Conservation (phyloP, 2,888 invertebrate species). For the Lutraria lutraria region DNA sequence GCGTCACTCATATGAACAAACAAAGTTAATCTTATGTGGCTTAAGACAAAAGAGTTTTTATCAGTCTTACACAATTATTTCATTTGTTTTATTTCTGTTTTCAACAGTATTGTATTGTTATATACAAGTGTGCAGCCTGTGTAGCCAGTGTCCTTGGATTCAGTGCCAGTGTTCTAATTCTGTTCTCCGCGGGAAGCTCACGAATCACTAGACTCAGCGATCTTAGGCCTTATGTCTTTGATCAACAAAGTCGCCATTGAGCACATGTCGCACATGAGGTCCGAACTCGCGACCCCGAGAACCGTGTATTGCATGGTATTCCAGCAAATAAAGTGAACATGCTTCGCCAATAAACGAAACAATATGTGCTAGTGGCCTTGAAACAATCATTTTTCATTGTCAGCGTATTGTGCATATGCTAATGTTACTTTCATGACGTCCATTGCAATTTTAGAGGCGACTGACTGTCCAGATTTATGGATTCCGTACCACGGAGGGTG, state of each 20-base stretch:
- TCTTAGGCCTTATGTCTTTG: too few species aligned
- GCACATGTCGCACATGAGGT: too few species aligned
- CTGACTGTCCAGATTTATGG: slow-evolving; percentile 14
- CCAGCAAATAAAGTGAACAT: too few species aligned
- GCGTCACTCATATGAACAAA: neutral
- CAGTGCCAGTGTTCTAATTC: too few species aligned
- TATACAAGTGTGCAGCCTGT: too few species aligned
- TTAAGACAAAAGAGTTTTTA: neutral
- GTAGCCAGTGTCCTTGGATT: too few species aligned
- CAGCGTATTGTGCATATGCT: neutral
- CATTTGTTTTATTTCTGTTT: neutral
- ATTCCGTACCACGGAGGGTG: neutral
- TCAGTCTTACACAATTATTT: neutral
- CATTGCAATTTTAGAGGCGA: neutral
- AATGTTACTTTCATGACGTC: neutral
- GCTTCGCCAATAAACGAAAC: too few species aligned
- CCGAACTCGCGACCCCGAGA: too few species aligned
- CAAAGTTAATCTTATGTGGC: neutral
- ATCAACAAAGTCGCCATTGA: too few species aligned
- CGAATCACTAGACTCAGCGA: too few species aligned
- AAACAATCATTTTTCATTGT: neutral
- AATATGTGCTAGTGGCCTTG: neutral
- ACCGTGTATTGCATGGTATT: too few species aligned
- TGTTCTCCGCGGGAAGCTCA: too few species aligned
- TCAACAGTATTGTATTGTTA: neutral